phyloP scores from a whole-genome alignment of 2,113 vertebrate species.

The Asarcornis scutulata region DNA sequence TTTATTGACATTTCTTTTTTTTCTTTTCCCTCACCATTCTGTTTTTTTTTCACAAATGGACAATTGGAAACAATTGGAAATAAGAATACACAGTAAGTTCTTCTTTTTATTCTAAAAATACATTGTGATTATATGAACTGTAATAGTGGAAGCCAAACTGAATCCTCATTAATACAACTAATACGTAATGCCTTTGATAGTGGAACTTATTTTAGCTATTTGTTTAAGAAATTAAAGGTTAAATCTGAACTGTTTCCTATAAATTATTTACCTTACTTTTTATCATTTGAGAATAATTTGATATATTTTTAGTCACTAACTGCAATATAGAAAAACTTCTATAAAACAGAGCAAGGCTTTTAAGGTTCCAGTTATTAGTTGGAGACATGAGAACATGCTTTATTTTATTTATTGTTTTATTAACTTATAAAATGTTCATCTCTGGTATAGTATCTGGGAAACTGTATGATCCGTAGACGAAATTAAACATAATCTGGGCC shows the following conservation, averaged over 20 bases:
- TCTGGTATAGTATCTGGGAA: conserved; percentile 65
- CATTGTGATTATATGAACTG: not conserved
- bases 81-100: conserved; percentile 96
- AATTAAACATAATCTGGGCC: conserved; percentile 69
- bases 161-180: not conserved
- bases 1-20: conserved; percentile 59
- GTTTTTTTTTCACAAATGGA: conserved; percentile 46
- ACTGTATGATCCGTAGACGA: conserved; percentile 44
- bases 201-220: conserved; percentile 29
- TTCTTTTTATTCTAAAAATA: conserved; percentile 52
- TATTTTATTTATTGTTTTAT: conserved; percentile 67
- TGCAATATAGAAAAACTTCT: conserved; percentile 32
- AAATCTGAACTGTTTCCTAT: conserved; percentile 46
- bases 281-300: conserved; percentile 46
- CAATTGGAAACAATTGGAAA: conserved; percentile 62
- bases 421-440: conserved; percentile 61
- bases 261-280: conserved; percentile 50
- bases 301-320: conserved; percentile 10
- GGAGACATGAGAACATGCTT: conserved; percentile 53
- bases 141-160: not conserved
- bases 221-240: conserved; percentile 36
- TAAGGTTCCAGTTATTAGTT: conserved; percentile 32
- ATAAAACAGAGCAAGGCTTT: not conserved
- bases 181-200: not conserved
- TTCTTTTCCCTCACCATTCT: not conserved